Base-by-base conservation (phyloP, 2,888 invertebrate species). In the Leucoma salicis region DNA sequence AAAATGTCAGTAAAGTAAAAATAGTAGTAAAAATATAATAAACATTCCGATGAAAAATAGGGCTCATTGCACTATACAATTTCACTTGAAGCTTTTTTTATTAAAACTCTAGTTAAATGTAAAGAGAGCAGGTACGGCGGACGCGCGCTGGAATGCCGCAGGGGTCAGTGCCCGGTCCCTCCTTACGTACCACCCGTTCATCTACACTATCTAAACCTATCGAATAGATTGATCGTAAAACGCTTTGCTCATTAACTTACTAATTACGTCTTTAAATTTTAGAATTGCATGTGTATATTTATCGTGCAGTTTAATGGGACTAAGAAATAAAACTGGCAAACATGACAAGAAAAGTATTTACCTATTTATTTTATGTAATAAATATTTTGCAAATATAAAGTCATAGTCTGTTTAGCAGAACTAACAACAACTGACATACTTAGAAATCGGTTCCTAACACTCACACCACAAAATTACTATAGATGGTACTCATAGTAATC, bases 101-200 rank as follows among this genome's bases (percentile, higher is more conserved):
- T 53, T 53, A 56, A 63, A 64, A 63, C 49, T 55, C 63, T 62
- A 70, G 61, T 63, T 63, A 68, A 66, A 76, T 74, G 78, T 82
- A 85, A 85, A 74, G 82, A 86, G 86, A 83, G 81, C 86, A 82
- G 79, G 85, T 79, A 79, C 70, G 60, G 57, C 67, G 73, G 59
- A 59, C 67, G 74, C 74, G 77, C 74, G 71, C 71, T 74, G 87
- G 88, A 88, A 88, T 88, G 86, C 78, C 64, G 71, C 66, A 57
- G 63, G 73, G 89, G 88, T 89, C 87, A 85, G 58, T 82, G 87
- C 57, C 83, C 88, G 75, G 70, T 70, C 81, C 71, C 79, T 72
- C 68, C 66, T 70, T 69, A 70, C 58, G 61, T 48, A 66, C 62
- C 39, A 57, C 40, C 66, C 58, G 47, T 58, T 66, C 70, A 78